Percentiles rank a stretch among this genome's conserved stretches.
These are phyloP conservation scores for Neodontobutis hainanensis DNA, from an alignment of 2,113 vertebrate species.

Conservation along the genomic window DNA sequence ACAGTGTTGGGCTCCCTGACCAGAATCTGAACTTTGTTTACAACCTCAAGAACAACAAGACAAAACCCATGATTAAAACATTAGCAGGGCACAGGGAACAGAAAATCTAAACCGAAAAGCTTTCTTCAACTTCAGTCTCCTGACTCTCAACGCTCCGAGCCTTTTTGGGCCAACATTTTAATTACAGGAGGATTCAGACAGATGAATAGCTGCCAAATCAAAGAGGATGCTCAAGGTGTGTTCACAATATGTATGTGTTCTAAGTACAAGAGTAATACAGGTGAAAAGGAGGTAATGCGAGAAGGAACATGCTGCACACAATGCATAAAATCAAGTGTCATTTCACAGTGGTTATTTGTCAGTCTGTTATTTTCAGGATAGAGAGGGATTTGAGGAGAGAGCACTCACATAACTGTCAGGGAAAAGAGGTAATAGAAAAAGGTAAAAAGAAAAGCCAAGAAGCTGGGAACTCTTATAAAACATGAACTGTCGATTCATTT, in stretches of 20 bases:
- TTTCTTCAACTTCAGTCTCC: not conserved
- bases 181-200: constrained; percentile 15
- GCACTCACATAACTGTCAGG: constrained; percentile 3
- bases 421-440: not conserved
- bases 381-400: not conserved
- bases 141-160: not conserved
- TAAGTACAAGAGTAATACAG: constrained; percentile 3
- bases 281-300: constrained; percentile 1
- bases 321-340: constrained; percentile 8
- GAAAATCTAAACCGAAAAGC: not conserved
- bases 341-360: constrained; percentile 16
- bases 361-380: constrained; percentile 1
- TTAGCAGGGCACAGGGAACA: not conserved
- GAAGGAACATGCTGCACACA: not conserved
- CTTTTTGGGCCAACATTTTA: not conserved
- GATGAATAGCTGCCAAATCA: not conserved
- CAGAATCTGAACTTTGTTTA: constrained; percentile 25
- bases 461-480: not conserved
- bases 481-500: constrained; percentile 2
- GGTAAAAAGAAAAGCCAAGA: constrained; percentile 12
- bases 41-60: not conserved
- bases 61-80: constrained; percentile 22
- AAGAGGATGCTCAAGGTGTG: constrained; percentile 20
- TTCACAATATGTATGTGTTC: not conserved
- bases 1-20: constrained; percentile 7